These are phyloP conservation scores for Tribolium madens DNA, from an alignment of 1,140 invertebrate species.

Conservation along the genomic window DNA sequence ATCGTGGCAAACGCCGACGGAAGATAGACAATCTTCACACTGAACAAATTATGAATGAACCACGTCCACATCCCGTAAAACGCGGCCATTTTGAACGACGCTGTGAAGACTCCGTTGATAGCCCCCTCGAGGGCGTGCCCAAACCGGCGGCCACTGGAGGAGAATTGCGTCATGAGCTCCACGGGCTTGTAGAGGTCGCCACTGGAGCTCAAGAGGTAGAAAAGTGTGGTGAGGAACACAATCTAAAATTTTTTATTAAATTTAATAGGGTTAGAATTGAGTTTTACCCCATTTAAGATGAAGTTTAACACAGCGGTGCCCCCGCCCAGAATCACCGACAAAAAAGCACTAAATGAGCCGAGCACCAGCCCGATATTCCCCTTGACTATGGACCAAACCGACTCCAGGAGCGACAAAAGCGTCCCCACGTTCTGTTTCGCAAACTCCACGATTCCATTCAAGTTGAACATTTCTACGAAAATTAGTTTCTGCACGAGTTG, in stretches of 20 bases:
- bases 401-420: slow-evolving; percentile 89
- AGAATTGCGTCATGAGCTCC: slow-evolving; percentile 82
- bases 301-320: slow-evolving; percentile 95
- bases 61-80: slow-evolving; percentile 99
- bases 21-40: slow-evolving; percentile 94
- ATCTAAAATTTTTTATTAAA: slow-evolving; percentile 71
- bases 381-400: slow-evolving; percentile 92
- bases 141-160: slow-evolving; percentile 78
- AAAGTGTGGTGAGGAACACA: slow-evolving; percentile 95
- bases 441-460: slow-evolving; percentile 82
- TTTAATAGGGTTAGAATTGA: slow-evolving; percentile 18
- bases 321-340: slow-evolving; percentile 91
- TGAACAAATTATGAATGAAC: slow-evolving; percentile 96
- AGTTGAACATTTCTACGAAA: slow-evolving; percentile 77
- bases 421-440: slow-evolving; percentile 94
- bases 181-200: slow-evolving; percentile 92
- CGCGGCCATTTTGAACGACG: slow-evolving; percentile 95
- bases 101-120: slow-evolving; percentile 87
- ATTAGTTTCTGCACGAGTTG: neutral
- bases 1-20: slow-evolving; percentile 93
- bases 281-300: slow-evolving; percentile 86
- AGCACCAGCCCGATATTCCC: slow-evolving; percentile 94
- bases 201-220: slow-evolving; percentile 93
- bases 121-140: slow-evolving; percentile 82
- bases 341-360: slow-evolving; percentile 84